Evolutionary conservation across 2,113 vertebrate species (phyloP), one percentile per base, ranked within the genome.

Genomic region (Passer montanus): DNA sequence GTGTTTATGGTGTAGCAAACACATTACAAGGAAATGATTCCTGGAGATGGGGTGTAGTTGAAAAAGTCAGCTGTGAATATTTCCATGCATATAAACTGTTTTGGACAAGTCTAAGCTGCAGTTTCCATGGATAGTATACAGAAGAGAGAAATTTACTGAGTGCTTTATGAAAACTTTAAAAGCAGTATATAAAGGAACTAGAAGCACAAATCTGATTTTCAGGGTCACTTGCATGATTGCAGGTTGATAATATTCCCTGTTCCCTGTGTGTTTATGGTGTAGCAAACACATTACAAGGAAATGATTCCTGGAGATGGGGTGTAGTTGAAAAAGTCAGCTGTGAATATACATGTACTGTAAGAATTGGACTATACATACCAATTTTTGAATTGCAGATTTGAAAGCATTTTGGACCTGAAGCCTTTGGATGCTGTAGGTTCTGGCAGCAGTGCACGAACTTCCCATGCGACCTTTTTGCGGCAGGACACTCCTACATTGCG

Each of bases 351-450:
- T 68, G 13, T 49, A 6, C 39, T 58, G 1, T 89, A 82, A 72
- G 26, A 63, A 59, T 72, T 68, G 44, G 30, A 89, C 39, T 94
- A 27, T 63, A 33, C 31, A 16, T 91, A 72, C 28, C 27, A 39
- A 53, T 93, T 87, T 94, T 50, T 87, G 74, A 16, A 1, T 92
- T 96, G 39, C 84, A 99, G 99, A 94, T 98, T 98, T 96, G 99
- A 98, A 97, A 98, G 98, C 35, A 97, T 98, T 97, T 94, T 99
- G 98, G 98, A 99, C 96, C 98, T 99, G 95, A 99, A 99, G 97
- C 98, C 97, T 66, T 97, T 95, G 4, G 98, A 98, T 75, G 94
- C 91, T 11, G 87, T 97, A 87, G 98, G 98, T 10, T 97, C 97
- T 33, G 98, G 98, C 60, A 98, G 87, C 33, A 98, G 98, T 7